Percentiles rank a stretch among this genome's conserved stretches.
phyloP scores from a whole-genome alignment of 2,888 invertebrate species.

The Trichacis sp. region DNA sequence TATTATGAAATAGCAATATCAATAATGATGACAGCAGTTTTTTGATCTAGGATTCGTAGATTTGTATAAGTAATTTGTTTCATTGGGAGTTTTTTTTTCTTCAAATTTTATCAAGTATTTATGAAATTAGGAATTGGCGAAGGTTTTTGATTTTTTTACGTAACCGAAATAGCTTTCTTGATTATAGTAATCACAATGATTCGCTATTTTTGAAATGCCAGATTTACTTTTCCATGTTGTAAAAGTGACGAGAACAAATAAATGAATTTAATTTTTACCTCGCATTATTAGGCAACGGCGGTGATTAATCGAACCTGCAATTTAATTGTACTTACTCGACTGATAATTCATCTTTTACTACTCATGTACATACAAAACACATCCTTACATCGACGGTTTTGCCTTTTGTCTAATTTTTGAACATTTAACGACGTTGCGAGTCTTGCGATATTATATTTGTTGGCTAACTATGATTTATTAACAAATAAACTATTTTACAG shows the following conservation, averaged over 20 bases:
- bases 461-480: slow-evolving; percentile 18
- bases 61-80: neutral
- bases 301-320: no score
- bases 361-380: slow-evolving; percentile 19
- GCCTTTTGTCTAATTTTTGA: slow-evolving; percentile 3
- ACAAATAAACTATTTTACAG: slow-evolving; percentile 27
- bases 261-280: neutral
- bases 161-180: neutral
- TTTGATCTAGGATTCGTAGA: neutral
- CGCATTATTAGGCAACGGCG: neutral
- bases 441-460: slow-evolving; percentile 17
- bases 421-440: slow-evolving; percentile 14
- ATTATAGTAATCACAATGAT: no score
- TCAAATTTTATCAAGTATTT: neutral
- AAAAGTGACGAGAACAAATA: neutral
- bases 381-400: neutral
- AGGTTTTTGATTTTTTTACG: neutral
- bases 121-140: neutral
- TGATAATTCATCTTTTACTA: neutral
- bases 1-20: neutral
- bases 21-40: neutral
- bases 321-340: slow-evolving; percentile 11
- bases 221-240: no score
- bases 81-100: neutral
- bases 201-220: no score